Conservation (phyloP, 1,140 invertebrate species). For the Apis laboriosa region DNA sequence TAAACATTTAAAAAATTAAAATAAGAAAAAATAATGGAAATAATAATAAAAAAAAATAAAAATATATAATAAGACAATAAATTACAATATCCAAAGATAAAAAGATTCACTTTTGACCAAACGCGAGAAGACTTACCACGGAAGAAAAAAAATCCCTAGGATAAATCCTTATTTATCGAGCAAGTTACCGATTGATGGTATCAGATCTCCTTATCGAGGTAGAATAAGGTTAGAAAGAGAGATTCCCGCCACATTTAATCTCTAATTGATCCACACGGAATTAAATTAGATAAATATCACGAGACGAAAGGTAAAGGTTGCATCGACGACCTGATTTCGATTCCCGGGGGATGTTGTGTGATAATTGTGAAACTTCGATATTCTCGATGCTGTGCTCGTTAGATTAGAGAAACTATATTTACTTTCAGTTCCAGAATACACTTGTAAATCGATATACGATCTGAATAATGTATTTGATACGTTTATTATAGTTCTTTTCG, state of each 20-base stretch:
- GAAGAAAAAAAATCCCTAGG: not conserved
- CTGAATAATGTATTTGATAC: constrained; percentile 19
- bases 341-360: not conserved
- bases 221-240: not conserved
- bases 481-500: not conserved
- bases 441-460: constrained; percentile 13
- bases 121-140: not conserved
- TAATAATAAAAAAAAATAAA: no score
- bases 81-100: not conserved
- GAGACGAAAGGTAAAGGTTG: constrained; percentile 23
- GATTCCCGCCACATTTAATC: not conserved
- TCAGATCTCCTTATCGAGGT: not conserved
- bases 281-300: constrained; percentile 22
- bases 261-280: constrained; percentile 9
- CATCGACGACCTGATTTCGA: constrained; percentile 5
- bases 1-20: no score
- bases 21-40: no score
- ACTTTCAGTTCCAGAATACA: not conserved
- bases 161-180: constrained; percentile 12
- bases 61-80: not conserved
- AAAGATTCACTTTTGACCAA: not conserved
- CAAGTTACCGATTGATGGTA: constrained; percentile 15
- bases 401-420: constrained; percentile 21
- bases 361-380: constrained; percentile 21
- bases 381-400: not conserved